Evolutionary conservation across 2,113 vertebrate genomes (phyloP), one percentile per base, ranked within the genome.

Genomic region (Noturus placidus): DNA sequence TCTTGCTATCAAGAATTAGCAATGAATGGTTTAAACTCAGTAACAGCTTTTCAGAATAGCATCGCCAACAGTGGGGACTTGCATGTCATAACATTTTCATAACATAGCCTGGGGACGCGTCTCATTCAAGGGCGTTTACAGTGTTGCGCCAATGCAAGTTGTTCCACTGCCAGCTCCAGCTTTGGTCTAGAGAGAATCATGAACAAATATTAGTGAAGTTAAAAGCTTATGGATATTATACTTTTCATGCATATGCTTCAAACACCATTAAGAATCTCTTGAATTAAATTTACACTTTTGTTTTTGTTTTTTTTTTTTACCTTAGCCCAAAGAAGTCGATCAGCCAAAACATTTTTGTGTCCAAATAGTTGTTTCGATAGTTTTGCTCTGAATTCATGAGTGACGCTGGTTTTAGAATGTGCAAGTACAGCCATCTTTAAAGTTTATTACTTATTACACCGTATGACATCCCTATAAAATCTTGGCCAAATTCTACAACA

Each of bases 121-220:
- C 35, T 65, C 5, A 50, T 27, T 52, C 14, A 33, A 67, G 19
- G 42, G 19, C 10, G 59, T 42, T 57, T 86, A 54, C 25, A 67
- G 42, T 54, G n/a, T 35, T 54, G 59, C 67, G 76, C 76, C 85
- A 79, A 54, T 35, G 59, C 46, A 79, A 79, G 59, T 61, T 67
- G 76, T 54, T 86, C 33, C 42, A 52, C 27, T 69, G 72, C 74
- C 59, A 86, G 85, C 85, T 59, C 54, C 19, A 57, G 33, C 20
- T 72, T 85, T 30, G 17, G 25, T 19, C 6, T 56, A 5, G 22
- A 46, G 11, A 56, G 77, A 80, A 5, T 61, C 10, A 13, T 59
- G 25, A 61, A 38, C 30, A 59, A 35, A 35, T 22, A 38, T 81
- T 38, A 33, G 57, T 38, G 10, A 82, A 82, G 33, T 27, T 38